Evolutionary conservation across 2,888 invertebrate genomes (phyloP).

Genomic region (Empis stercorea): DNA sequence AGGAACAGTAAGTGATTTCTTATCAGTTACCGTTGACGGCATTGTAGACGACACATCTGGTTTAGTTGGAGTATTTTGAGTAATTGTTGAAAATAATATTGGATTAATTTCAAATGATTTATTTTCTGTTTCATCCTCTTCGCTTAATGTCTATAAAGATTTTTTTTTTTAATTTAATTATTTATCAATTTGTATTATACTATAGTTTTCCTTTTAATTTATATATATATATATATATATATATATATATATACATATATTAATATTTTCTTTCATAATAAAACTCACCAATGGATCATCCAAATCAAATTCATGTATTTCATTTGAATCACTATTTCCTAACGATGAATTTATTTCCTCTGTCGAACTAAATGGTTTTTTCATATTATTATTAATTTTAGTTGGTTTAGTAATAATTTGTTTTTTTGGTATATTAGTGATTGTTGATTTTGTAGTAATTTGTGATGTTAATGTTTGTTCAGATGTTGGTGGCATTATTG

Average conservation of each 20-base stretch:
- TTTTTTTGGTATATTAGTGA: not conserved
- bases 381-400: not conserved
- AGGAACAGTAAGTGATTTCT: conserved; percentile 11
- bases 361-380: not conserved
- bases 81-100: not conserved
- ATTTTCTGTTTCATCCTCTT: not conserved
- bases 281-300: not conserved
- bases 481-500: conserved; percentile 9
- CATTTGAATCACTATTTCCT: not conserved
- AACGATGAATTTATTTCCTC: not conserved
- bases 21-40: conserved; percentile 24
- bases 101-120: not conserved
- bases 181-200: not conserved
- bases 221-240: no score
- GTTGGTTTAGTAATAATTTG: not conserved
- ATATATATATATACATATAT: no score
- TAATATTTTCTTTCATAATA: no score
- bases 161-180: no score
- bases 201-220: not conserved
- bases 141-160: not conserved
- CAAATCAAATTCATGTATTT: not conserved
- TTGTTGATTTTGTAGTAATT: conserved; percentile 15
- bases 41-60: not conserved
- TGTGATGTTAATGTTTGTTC: conserved; percentile 25
- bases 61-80: not conserved